phyloP scores from a whole-genome alignment of 2,113 vertebrate species.

The Dendrocopos noguchii region DNA sequence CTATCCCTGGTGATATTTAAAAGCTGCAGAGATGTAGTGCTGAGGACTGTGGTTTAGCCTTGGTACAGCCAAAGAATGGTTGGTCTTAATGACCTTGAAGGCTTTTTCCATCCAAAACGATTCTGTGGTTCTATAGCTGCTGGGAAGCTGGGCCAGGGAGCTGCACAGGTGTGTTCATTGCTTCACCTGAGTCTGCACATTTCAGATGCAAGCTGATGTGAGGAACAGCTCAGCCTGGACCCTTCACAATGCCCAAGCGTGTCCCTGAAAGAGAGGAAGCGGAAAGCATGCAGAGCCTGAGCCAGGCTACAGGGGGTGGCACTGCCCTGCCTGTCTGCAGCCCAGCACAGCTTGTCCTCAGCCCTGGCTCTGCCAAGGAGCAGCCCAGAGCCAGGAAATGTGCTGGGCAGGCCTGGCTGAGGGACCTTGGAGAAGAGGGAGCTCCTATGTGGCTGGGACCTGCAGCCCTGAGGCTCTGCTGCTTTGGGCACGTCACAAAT shows the following conservation, averaged over 20 bases:
- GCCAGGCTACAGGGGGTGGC: background rate
- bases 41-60: no score
- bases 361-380: background rate
- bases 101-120: no score
- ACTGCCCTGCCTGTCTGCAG: background rate
- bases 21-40: no score
- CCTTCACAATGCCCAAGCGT: background rate
- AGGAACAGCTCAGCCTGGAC: background rate
- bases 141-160: slow-evolving; percentile 26
- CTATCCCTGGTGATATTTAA: no score
- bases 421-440: background rate
- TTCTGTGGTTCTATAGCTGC: no score
- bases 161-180: background rate
- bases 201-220: background rate
- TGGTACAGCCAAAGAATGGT: no score
- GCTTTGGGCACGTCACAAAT: background rate
- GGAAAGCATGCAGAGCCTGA: background rate
- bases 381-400: background rate
- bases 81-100: no score
- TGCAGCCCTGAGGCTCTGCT: fast-evolving
- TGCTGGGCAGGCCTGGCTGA: background rate
- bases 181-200: background rate
- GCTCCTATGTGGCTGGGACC: background rate
- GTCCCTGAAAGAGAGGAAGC: background rate
- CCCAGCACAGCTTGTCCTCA: background rate